A percentile compares a stretch with the other conserved stretches of the same genome.
These are phyloP conservation scores for Albula goreensis DNA, from an alignment of 2,113 vertebrate genomes.

Conservation along the genomic window DNA sequence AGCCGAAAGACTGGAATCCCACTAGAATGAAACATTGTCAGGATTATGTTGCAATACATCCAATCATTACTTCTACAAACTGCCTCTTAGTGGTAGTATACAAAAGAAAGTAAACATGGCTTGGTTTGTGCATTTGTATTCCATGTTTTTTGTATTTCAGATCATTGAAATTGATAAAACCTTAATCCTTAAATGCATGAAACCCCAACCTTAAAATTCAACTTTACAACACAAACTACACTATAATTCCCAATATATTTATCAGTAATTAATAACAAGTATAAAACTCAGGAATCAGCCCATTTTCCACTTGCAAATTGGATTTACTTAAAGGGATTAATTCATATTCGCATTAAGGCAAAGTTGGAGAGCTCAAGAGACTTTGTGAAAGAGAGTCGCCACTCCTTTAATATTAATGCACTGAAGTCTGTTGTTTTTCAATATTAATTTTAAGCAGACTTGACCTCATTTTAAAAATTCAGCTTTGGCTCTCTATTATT, in stretches of 20 bases:
- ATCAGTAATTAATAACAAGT: constrained; percentile 7
- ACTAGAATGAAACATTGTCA: constrained; percentile 56
- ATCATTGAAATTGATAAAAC: background rate
- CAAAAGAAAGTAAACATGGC: background rate
- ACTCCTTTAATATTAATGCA: background rate
- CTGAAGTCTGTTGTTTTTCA: background rate
- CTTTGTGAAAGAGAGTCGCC: background rate
- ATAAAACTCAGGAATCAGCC: constrained; percentile 17
- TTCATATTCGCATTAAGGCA: constrained; percentile 17
- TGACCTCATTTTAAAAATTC: constrained; percentile 20
- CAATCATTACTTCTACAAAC: background rate
- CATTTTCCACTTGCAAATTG: background rate
- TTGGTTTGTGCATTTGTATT: too few species aligned
- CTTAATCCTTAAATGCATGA: too few species aligned
- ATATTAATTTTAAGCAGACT: background rate
- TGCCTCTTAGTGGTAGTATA: background rate
- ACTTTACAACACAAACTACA: background rate
- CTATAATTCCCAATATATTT: background rate
- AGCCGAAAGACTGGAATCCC: constrained; percentile 52
- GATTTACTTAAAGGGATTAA: constrained; percentile 13
- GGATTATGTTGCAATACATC: background rate
- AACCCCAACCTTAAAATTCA: constrained; percentile 1
- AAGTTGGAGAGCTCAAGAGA: constrained; percentile 5
- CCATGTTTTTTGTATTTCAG: background rate
- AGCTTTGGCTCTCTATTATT: background rate